Evolutionary conservation across 2,888 invertebrate species (phyloP).

Genomic region (Halocaridina rubra): DNA sequence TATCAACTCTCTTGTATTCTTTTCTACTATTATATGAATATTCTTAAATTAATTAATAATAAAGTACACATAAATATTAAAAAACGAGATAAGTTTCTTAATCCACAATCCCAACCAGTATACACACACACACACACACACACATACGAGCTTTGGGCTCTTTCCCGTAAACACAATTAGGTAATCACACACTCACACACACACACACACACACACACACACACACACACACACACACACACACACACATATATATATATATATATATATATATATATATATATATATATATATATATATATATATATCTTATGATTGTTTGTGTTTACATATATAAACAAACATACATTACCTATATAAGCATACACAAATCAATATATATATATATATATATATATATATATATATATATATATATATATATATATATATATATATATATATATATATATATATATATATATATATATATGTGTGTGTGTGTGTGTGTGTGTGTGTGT

Average conservation of each 20-base stretch:
- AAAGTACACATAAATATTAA: too few relatives aligned
- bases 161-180: too few relatives aligned
- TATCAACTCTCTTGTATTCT: too few relatives aligned
- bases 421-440: neutral
- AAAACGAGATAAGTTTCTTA: too few relatives aligned
- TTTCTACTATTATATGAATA: too few relatives aligned
- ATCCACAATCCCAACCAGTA: too few relatives aligned
- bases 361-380: neutral
- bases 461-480: too few relatives aligned
- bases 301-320: neutral
- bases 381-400: neutral
- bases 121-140: too few relatives aligned
- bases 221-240: neutral
- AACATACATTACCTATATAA: neutral
- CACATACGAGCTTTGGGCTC: too few relatives aligned
- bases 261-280: constrained; percentile 13
- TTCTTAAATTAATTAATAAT: too few relatives aligned
- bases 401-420: neutral
- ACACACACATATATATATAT: neutral
- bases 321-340: neutral
- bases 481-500: too few relatives aligned
- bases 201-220: neutral
- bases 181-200: too few relatives aligned
- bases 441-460: neutral
- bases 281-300: neutral